Evolutionary conservation across 2,888 invertebrate genomes (phyloP), one percentile per base, ranked within the genome.

Genomic region (Patella depressa): DNA sequence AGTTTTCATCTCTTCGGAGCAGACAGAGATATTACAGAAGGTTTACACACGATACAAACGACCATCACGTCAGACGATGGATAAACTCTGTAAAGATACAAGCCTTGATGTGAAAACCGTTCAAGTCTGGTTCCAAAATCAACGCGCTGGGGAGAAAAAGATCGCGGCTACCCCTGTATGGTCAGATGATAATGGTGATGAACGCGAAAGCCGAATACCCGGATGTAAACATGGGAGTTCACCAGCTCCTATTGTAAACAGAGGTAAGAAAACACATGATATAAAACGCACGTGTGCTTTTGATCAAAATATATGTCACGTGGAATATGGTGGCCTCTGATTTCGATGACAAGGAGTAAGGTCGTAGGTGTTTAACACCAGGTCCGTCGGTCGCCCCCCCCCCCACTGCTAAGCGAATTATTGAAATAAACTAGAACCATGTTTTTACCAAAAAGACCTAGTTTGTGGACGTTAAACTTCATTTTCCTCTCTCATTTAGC

Each of bases 241-340:
- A 57, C 83, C 83, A 1, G 59, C 81, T 12, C 83, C 83, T 34
- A 81, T 83, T 45, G 83, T 83, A 3, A 83, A 83, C 71, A 76
- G 76, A 79, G 81, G 83, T 83, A 72, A 34, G 74, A 45, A 45
- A 3, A 45, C 7, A 45, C 5, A 45, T 45, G 5, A 45, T 45
- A 45, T 9, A 45, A 7, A 45, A 45, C 45, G 34, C 34, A 45
- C 34, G 9, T 45, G 45, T 45, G 45, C 45, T 45, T 45, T 45
- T 9, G 7, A 34, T 34, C 34, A 45, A 1, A 9, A 45, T 7
- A 45, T 45, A 9, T 45, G 1, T 45, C 45, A 45, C 9, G 45
- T 45, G 45, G 7, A 45, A 7, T 45, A 45, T 3, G 34, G 34
- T 5, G 4, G 34, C 34, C 34, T 29, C 29, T 29, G 29, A 29